Evolutionary conservation across 1,140 invertebrate species (phyloP).

Genomic region (Drosophila seguyi): DNA sequence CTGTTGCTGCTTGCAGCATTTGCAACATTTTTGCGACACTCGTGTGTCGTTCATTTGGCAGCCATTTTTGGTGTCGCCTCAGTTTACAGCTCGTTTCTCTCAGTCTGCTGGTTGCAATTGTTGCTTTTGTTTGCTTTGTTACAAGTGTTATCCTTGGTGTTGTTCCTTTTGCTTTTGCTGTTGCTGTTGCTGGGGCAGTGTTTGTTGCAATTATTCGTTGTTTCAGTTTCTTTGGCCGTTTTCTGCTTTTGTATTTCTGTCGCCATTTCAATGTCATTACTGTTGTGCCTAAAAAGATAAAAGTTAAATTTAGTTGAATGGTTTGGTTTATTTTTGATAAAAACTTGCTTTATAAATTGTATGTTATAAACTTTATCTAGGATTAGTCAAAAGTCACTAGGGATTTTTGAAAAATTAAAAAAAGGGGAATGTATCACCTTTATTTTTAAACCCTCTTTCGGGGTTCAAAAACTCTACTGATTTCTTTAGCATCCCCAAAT

Average conservation of each 20-base stretch:
- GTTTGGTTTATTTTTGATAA: background rate
- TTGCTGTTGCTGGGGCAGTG: conserved; percentile 61
- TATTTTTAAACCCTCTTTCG: too few relatives aligned
- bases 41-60: conserved; percentile 66
- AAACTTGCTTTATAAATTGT: background rate
- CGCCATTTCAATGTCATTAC: conserved; percentile 84
- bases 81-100: conserved; percentile 43
- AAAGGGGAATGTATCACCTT: too few relatives aligned
- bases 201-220: conserved; percentile 66
- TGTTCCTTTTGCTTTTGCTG: conserved; percentile 39
- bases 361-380: background rate
- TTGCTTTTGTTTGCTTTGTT: conserved; percentile 32
- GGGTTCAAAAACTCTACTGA: background rate
- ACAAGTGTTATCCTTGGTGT: conserved; percentile 17
- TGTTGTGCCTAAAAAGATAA: conserved; percentile 58
- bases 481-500: background rate
- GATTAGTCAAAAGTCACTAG: too few relatives aligned
- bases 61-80: conserved; percentile 49
- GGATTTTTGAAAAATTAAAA: too few relatives aligned
- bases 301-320: background rate
- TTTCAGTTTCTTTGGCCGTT: conserved; percentile 81
- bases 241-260: conserved; percentile 84
- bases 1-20: conserved; percentile 53
- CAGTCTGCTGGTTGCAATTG: conserved; percentile 62
- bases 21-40: conserved; percentile 68